Percentiles rank a stretch among this genome's conserved stretches.
Evolutionary conservation across 1,140 invertebrate genomes (phyloP).

Genomic region (Uloborus diversus): DNA sequence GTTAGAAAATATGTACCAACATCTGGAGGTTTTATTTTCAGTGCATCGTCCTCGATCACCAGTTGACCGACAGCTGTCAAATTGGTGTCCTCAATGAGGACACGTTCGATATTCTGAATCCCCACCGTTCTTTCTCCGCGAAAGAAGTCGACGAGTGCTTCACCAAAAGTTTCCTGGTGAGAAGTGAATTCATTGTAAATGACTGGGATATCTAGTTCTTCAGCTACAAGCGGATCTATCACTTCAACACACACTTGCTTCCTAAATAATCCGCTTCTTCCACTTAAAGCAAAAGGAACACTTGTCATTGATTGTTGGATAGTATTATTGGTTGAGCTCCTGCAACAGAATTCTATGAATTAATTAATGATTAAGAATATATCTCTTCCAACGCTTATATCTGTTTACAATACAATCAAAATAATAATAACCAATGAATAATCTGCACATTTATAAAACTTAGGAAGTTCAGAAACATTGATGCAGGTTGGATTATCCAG

Average conservation of each 20-base stretch:
- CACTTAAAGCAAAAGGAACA: constrained; percentile 47
- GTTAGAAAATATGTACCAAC: constrained; percentile 63
- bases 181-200: constrained; percentile 56
- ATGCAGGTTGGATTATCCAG: neutral
- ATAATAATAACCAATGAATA: neutral
- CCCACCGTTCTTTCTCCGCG: constrained; percentile 60
- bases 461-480: neutral
- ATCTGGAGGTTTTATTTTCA: constrained; percentile 62
- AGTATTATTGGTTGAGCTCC: constrained; percentile 24
- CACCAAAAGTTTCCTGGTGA: constrained; percentile 34
- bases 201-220: constrained; percentile 32
- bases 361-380: too few relatives aligned
- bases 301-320: constrained; percentile 1
- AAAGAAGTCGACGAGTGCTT: constrained; percentile 49
- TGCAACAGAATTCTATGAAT: neutral
- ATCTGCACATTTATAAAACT: neutral
- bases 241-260: constrained; percentile 33
- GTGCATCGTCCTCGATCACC: constrained; percentile 59
- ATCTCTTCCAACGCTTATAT: too few relatives aligned
- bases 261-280: neutral
- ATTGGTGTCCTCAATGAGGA: constrained; percentile 63
- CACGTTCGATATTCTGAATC: constrained; percentile 64
- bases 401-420: neutral
- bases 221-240: constrained; percentile 43
- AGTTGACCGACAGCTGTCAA: constrained; percentile 65